Base-by-base conservation (phyloP, 2,113 vertebrate species). In the Notarius lentiginosus region DNA sequence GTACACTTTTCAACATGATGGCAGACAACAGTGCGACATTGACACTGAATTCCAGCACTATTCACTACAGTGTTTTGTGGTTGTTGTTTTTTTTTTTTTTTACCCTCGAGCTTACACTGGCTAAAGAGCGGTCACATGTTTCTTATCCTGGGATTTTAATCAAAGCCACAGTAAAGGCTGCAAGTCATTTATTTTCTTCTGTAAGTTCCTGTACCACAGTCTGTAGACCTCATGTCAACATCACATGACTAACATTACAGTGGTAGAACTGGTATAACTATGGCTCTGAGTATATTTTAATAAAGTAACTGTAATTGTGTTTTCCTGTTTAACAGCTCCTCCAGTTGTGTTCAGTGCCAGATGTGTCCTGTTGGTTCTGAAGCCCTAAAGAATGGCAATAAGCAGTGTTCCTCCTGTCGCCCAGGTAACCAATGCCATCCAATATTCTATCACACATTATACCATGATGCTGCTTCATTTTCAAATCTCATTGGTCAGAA, bases 281-380 rank as follows among this genome's bases (percentile, higher is more conserved):
- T 80, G 9, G 6, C 56, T 20, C 9, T 15, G 17, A 14, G 66
- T 86, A 30, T n/a, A 49, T 5, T 84, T 84, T 6, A 73, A 77
- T 66, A 6, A 76, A 83, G 15, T 53, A 15, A 2, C 24, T 80
- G 24, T 60, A 27, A 58, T 53, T 61, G 24, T 82, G 5, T 84
- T 49, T 30, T 24, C 63, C 55, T 86, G 49, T 87, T 30, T 47
- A 51, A 81, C 88, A 98, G 97, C 91, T 93, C 95, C 55, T 93
- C 86, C 70, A 88, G 93, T 63, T 98, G 97, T 92, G 27, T 70
- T 0, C 70, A 10, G 47, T 97, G 97, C 20, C 91, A 85, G 80
- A 65, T 85, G 2, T 97, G 97, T 79, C 95, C 95, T 0, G 90
- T 73, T 0, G 97, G 97, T 4, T 92, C 89, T 5, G 96, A 98